Evolutionary conservation across 35 echinoderm and acorn worm genomes (phyloP).

Genomic region (Holothuria glaberrima): DNA sequence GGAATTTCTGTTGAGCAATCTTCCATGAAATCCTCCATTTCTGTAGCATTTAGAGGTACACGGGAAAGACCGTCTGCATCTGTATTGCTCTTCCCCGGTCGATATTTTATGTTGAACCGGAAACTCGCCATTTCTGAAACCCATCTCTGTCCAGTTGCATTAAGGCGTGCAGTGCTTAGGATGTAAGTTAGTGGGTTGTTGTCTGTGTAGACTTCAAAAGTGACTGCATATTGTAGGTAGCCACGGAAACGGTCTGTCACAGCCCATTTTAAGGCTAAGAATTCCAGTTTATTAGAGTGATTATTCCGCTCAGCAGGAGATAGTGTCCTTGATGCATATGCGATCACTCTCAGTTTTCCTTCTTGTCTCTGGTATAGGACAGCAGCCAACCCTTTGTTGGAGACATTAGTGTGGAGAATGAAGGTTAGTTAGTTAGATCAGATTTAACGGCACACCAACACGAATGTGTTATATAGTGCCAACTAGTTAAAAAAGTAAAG

Average conservation of each 20-base stretch:
- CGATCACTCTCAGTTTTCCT: too few species aligned
- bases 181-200: slow-evolving; percentile 79
- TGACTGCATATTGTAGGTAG: too few species aligned
- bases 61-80: slow-evolving; percentile 61
- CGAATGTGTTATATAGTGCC: too few species aligned
- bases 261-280: too few species aligned
- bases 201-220: too few species aligned
- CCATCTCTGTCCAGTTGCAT: slow-evolving; percentile 82
- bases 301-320: slow-evolving; percentile 55
- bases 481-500: too few species aligned
- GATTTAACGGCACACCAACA: too few species aligned
- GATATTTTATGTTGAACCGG: slow-evolving; percentile 62
- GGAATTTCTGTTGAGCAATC: slow-evolving; percentile 6
- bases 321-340: too few species aligned
- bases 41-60: not conserved
- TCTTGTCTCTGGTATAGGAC: too few species aligned
- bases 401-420: slow-evolving; percentile 63
- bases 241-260: too few species aligned
- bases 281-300: slow-evolving; percentile 66
- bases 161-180: slow-evolving; percentile 61
- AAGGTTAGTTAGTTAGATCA: slow-evolving; percentile 34
- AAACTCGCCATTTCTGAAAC: slow-evolving; percentile 62
- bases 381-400: slow-evolving; percentile 27
- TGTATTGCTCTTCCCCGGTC: slow-evolving; percentile 47
- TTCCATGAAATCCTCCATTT: not conserved